These are phyloP conservation scores for Leptothorax acervorum DNA, from an alignment of 2,888 invertebrate genomes.

Conservation along the genomic window DNA sequence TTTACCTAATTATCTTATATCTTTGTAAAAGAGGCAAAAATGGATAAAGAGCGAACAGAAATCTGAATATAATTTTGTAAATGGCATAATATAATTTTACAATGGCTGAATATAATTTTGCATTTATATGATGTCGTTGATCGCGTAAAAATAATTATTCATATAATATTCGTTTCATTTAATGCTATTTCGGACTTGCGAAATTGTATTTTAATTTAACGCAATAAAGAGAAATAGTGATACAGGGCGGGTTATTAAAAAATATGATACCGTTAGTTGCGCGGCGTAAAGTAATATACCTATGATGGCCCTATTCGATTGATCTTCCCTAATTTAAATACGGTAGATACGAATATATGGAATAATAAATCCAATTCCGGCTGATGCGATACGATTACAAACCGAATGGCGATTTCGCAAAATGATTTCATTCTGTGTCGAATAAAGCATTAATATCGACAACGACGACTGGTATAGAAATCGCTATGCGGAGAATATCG, in stretches of 20 bases:
- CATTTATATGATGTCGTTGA: neutral
- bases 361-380: constrained; percentile 49
- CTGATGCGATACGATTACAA: constrained; percentile 46
- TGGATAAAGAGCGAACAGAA: neutral
- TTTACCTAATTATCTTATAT: neutral
- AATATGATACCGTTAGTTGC: constrained; percentile 27
- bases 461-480: constrained; percentile 1
- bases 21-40: neutral
- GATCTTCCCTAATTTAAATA: constrained; percentile 47
- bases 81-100: constrained; percentile 8
- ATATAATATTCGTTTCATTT: neutral
- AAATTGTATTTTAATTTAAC: constrained; percentile 27
- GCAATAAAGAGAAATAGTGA: constrained; percentile 17
- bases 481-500: constrained; percentile 11
- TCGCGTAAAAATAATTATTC: constrained; percentile 25
- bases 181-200: neutral
- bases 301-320: constrained; percentile 22
- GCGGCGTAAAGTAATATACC: constrained; percentile 24
- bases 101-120: constrained; percentile 3
- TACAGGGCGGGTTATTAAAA: constrained; percentile 29
- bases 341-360: constrained; percentile 41
- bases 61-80: constrained; percentile 10
- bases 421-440: constrained; percentile 45
- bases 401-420: constrained; percentile 41
- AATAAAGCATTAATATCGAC: constrained; percentile 48